A percentile compares a stretch with the other conserved stretches of the same genome.
Conservation (phyloP, 2,888 invertebrate species). For the Aquatica leii region DNA sequence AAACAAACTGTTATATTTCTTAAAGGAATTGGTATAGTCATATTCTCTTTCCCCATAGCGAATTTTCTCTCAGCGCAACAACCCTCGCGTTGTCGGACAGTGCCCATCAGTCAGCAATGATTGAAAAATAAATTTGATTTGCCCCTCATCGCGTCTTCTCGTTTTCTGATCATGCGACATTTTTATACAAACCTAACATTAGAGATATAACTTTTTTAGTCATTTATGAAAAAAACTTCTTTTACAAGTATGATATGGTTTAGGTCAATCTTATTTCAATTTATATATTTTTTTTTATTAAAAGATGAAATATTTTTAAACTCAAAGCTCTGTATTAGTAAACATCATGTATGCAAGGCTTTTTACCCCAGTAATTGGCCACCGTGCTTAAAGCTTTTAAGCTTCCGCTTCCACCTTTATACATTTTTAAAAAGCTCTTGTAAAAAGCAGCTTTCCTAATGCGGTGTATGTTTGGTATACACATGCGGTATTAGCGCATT, state of each 20-base stretch:
- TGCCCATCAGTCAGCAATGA: slow-evolving; percentile 63
- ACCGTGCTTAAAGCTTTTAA: slow-evolving; percentile 63
- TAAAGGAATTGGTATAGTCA: slow-evolving; percentile 47
- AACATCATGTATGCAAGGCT: slow-evolving; percentile 60
- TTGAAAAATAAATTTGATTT: slow-evolving; percentile 64
- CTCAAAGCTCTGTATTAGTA: slow-evolving; percentile 45
- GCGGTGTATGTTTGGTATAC: slow-evolving; percentile 41
- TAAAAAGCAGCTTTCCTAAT: slow-evolving; percentile 47
- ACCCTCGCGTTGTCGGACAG: slow-evolving; percentile 52
- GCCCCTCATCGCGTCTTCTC: slow-evolving; percentile 57
- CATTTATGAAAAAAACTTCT: background rate
- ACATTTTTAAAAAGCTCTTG: slow-evolving; percentile 58
- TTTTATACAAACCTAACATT: slow-evolving; percentile 24
- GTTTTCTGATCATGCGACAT: slow-evolving; percentile 33
- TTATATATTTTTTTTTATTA: slow-evolving; percentile 26
- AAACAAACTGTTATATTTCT: slow-evolving; percentile 39
- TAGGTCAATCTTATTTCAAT: slow-evolving; percentile 15
- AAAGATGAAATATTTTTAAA: slow-evolving; percentile 31
- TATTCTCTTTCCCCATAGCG: slow-evolving; percentile 45
- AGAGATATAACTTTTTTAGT: slow-evolving; percentile 1
- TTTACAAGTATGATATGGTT: background rate
- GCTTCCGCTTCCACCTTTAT: slow-evolving; percentile 60
- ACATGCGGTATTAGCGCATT: slow-evolving; percentile 42
- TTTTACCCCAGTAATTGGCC: slow-evolving; percentile 62
- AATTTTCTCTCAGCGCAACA: slow-evolving; percentile 46